Percentiles rank a stretch among this genome's conserved stretches.
Evolutionary conservation across 1,140 invertebrate species (phyloP).

Genomic region (Pachyrhynchus sulphureomaculatus): DNA sequence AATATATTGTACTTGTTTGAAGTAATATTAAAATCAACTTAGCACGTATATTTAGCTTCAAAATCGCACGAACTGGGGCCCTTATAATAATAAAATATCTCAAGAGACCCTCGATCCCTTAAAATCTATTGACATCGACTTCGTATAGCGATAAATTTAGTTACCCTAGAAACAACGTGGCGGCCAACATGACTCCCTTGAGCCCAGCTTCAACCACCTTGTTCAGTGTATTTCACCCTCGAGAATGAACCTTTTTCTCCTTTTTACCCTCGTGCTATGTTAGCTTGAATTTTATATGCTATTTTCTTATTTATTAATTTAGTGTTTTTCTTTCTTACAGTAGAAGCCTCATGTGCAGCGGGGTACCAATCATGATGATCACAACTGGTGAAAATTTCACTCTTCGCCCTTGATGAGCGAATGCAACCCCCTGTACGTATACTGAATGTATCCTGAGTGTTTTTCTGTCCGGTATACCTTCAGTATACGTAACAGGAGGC

Average conservation of each 20-base stretch:
- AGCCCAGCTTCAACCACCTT: slow-evolving; percentile 21
- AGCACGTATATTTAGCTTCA: no score
- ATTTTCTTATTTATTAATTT: not conserved
- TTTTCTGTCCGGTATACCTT: slow-evolving; percentile 97
- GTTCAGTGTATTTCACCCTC: slow-evolving; percentile 10
- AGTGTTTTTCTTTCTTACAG: slow-evolving; percentile 5
- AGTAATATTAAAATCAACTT: no score
- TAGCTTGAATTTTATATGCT: not conserved
- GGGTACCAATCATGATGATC: not conserved
- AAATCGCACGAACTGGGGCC: not conserved
- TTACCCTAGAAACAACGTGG: slow-evolving; percentile 35
- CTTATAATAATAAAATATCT: not conserved
- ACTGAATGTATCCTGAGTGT: slow-evolving; percentile 99
- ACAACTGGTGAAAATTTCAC: no score
- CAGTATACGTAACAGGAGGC: slow-evolving; percentile 99
- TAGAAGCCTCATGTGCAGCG: not conserved
- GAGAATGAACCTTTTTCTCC: not conserved
- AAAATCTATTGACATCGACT: slow-evolving; percentile 45
- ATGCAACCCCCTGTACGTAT: slow-evolving; percentile 91
- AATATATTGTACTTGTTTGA: no score
- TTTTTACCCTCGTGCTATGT: not conserved
- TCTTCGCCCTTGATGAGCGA: slow-evolving; percentile 17
- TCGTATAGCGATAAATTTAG: slow-evolving; percentile 34
- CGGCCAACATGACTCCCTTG: slow-evolving; percentile 11
- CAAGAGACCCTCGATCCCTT: slow-evolving; percentile 33